Evolutionary conservation across 2,797 vertebrate species (phyloP).

Genomic region (Atherinosoma microstoma): DNA sequence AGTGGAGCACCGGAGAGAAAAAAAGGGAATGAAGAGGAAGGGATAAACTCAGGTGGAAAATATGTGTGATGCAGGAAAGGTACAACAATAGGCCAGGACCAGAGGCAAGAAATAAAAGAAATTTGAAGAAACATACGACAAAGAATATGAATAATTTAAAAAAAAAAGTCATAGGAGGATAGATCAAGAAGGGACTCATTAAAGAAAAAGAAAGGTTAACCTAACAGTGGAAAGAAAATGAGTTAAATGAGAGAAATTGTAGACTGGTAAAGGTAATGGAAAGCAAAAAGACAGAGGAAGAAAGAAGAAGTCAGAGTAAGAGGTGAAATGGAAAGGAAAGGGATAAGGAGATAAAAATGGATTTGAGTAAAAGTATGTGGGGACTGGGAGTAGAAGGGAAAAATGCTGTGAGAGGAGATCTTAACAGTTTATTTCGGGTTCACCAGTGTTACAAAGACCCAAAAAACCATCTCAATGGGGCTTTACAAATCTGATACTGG

Average conservation of each 20-base stretch:
- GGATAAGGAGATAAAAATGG: constrained; percentile 54
- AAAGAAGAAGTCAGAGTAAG: constrained; percentile 40
- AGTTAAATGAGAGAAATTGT: constrained; percentile 20
- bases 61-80: constrained; percentile 1
- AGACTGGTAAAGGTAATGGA: constrained; percentile 40
- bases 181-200: constrained; percentile 21
- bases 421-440: constrained; percentile 66
- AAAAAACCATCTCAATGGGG: constrained; percentile 47
- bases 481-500: constrained; percentile 53
- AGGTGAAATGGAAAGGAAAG: constrained; percentile 47
- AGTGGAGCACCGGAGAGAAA: constrained; percentile 22
- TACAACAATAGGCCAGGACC: constrained; percentile 3
- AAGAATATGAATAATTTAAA: constrained; percentile 2
- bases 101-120: background rate
- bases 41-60: constrained; percentile 34
- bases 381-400: constrained; percentile 37
- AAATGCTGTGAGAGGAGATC: constrained; percentile 43
- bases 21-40: constrained; percentile 25
- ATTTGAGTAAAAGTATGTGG: constrained; percentile 47
- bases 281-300: constrained; percentile 37
- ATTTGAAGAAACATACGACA: constrained; percentile 19
- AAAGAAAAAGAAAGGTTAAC: constrained; percentile 32
- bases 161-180: constrained; percentile 9
- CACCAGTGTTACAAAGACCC: constrained; percentile 55
- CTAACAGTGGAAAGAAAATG: constrained; percentile 17